phyloP scores from a whole-genome alignment of 2,797 vertebrate genomes.

The Helostoma temminkii region DNA sequence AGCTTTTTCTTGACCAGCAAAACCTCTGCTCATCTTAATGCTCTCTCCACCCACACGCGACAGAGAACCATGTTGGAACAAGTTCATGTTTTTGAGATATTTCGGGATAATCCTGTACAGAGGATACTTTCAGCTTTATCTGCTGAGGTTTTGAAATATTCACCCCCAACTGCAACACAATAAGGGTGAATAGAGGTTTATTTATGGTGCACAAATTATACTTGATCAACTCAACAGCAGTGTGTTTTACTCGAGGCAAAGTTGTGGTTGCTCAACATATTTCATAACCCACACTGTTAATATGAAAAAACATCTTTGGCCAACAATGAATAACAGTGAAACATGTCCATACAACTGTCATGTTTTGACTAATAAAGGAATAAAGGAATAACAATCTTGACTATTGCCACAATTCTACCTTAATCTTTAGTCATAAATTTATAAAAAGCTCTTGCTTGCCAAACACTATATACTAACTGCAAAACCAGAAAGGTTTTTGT shows the following conservation, averaged over 20 bases:
- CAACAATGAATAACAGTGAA: background rate
- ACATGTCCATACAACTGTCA: background rate
- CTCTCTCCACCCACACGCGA: constrained; percentile 30
- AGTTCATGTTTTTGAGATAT: constrained; percentile 17
- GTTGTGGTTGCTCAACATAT: constrained; percentile 3
- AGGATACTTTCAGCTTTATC: background rate
- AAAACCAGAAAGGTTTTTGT: background rate
- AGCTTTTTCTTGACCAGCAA: constrained; percentile 13
- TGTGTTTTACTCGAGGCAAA: background rate
- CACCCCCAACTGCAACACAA: background rate
- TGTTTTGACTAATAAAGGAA: background rate
- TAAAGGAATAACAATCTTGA: no score
- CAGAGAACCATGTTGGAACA: constrained; percentile 5
- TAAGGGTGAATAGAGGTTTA: background rate
- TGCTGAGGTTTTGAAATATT: constrained; percentile 11
- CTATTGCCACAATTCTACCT: no score
- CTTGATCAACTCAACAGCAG: background rate
- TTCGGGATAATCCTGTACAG: constrained; percentile 11
- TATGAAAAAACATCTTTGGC: background rate
- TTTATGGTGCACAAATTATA: background rate
- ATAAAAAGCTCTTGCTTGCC: no score
- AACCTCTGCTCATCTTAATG: constrained; percentile 25
- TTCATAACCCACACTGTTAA: constrained; percentile 1
- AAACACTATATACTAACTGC: no score
- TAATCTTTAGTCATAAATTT: background rate